Evolutionary conservation across 2,797 vertebrate species (phyloP).

Genomic region (Peromyscus attwateri): DNA sequence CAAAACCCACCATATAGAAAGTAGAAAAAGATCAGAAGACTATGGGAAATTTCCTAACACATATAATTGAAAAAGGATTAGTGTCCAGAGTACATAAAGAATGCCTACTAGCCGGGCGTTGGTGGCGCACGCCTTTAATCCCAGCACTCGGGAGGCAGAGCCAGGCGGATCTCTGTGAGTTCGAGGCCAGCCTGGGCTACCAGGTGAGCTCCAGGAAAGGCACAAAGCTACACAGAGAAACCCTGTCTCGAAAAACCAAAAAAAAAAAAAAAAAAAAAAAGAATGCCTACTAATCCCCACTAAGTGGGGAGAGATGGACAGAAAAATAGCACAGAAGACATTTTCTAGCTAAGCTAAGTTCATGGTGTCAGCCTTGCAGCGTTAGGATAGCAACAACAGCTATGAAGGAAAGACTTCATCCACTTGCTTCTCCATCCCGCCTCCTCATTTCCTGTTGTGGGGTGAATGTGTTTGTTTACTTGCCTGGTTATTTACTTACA

Average conservation of each 20-base stretch:
- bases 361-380: not conserved
- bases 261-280: too few species aligned
- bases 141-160: too few species aligned
- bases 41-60: not conserved
- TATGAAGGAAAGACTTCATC: constrained; percentile 8
- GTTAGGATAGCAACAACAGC: not conserved
- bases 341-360: constrained; percentile 10
- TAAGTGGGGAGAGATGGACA: not conserved
- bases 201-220: too few species aligned
- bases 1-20: constrained; percentile 12
- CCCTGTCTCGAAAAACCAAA: too few species aligned
- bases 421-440: not conserved
- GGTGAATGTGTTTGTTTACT: not conserved
- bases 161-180: too few species aligned
- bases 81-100: not conserved
- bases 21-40: not conserved
- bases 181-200: too few species aligned
- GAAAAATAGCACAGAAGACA: constrained; percentile 13
- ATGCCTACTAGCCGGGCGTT: not conserved
- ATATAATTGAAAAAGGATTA: not conserved
- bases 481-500: not conserved
- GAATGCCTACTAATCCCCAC: not conserved
- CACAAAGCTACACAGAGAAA: too few species aligned
- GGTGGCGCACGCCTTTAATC: too few species aligned
- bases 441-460: not conserved